Conservation (phyloP, 2,888 invertebrate species). For the Rotaria socialis region DNA sequence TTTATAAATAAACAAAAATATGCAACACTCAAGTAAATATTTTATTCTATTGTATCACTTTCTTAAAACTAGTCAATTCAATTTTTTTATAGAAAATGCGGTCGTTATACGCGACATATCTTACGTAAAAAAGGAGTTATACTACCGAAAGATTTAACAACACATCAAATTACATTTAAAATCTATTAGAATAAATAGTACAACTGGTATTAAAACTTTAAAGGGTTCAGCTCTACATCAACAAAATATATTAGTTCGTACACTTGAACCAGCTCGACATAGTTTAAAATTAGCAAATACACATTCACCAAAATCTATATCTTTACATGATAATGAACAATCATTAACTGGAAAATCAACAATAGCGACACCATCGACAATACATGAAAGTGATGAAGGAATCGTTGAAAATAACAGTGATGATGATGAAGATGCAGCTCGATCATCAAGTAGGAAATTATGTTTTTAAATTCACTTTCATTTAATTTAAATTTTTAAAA, state of each 20-base stretch:
- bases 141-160: conserved; percentile 26
- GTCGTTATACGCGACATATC: conserved; percentile 13
- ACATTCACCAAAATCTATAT: conserved; percentile 15
- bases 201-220: not conserved
- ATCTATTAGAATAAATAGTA: not conserved
- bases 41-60: not conserved
- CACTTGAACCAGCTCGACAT: conserved; percentile 38
- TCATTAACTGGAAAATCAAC: not conserved
- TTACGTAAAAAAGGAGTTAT: conserved; percentile 44
- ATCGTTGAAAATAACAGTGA: not conserved
- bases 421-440: conserved; percentile 22
- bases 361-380: conserved; percentile 2
- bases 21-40: conserved; percentile 73
- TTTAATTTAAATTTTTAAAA: not conserved
- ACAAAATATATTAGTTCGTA: conserved; percentile 24
- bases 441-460: not conserved
- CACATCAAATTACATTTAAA: not conserved
- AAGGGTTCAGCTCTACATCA: not conserved
- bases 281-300: not conserved
- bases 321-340: not conserved
- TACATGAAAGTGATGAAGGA: conserved; percentile 32
- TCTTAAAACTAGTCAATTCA: too few relatives aligned
- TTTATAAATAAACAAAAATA: conserved; percentile 78
- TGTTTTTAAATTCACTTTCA: not conserved
- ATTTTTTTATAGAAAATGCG: conserved; percentile 11